Conservation (phyloP, 2,888 invertebrate genomes). For the Abrostola triplasia region DNA sequence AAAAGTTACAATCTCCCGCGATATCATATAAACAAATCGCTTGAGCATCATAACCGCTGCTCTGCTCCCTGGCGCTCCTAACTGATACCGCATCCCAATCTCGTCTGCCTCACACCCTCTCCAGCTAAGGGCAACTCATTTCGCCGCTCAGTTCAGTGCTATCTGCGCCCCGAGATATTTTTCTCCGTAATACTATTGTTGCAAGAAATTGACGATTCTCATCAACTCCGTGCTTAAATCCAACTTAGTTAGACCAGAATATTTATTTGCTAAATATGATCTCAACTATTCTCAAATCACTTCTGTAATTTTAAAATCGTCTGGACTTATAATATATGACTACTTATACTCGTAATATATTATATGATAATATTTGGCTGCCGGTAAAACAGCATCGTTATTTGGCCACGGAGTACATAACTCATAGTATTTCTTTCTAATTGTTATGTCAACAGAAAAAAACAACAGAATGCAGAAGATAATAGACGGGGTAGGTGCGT, state of each 20-base stretch:
- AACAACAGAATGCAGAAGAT: constrained; percentile 57
- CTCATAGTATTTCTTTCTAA: constrained; percentile 44
- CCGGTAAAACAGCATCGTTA: constrained; percentile 21
- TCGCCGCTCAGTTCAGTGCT: constrained; percentile 80
- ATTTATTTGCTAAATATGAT: constrained; percentile 14
- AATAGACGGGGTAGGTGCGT: constrained; percentile 52
- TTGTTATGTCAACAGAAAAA: constrained; percentile 57
- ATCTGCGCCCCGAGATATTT: constrained; percentile 85
- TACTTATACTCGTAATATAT: too few relatives aligned
- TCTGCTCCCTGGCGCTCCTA: constrained; percentile 39
- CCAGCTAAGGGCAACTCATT: constrained; percentile 87
- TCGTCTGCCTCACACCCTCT: constrained; percentile 85
- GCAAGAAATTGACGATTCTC: constrained; percentile 73
- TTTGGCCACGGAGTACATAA: constrained; percentile 31
- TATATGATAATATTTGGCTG: too few relatives aligned
- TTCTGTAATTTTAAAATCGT: not conserved
- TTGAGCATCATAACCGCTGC: constrained; percentile 1
- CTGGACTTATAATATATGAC: too few relatives aligned
- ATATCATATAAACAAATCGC: not conserved
- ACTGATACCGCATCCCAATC: constrained; percentile 66
- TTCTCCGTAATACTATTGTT: constrained; percentile 85
- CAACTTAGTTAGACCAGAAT: constrained; percentile 12
- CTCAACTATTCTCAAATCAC: not conserved
- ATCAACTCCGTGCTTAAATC: constrained; percentile 53
- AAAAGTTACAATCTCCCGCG: too few relatives aligned